Percentiles rank a stretch among this genome's conserved stretches.
Conservation (phyloP, 2,113 vertebrate species). For the Myotis brandtii region DNA sequence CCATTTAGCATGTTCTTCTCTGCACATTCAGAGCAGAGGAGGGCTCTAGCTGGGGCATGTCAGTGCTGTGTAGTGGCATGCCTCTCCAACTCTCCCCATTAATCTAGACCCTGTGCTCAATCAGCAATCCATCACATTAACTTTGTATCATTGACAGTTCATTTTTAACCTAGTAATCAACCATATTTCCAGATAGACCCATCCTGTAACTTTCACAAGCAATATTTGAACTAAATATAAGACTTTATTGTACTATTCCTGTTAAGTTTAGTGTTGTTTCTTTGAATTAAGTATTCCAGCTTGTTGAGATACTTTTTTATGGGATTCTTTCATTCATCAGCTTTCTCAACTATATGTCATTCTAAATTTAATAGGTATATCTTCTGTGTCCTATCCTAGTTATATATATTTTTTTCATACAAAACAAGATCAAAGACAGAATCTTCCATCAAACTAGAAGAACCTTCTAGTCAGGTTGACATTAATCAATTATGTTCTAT, state of each 20-base stretch:
- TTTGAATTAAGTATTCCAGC: neutral
- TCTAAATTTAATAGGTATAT: neutral
- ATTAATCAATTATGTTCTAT: neutral
- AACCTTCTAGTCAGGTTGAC: neutral
- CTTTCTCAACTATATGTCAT: neutral
- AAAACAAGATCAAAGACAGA: neutral
- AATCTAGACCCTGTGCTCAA: neutral
- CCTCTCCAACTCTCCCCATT: rapidly evolving
- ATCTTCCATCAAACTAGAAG: neutral
- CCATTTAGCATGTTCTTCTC: neutral
- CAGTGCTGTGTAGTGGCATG: rapidly evolving
- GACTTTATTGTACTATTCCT: neutral
- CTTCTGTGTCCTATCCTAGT: neutral
- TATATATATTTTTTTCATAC: neutral
- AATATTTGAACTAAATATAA: neutral
- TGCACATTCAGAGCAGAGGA: neutral
- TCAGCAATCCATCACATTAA: neutral
- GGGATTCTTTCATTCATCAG: neutral
- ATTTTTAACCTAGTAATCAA: neutral
- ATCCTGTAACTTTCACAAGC: neutral
- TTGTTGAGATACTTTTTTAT: neutral
- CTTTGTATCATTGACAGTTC: neutral
- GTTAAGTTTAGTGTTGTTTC: neutral
- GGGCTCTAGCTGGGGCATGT: rapidly evolving
- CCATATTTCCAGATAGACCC: neutral